phyloP scores from a whole-genome alignment of 2,113 vertebrate species.

The Ciconia boyciana region DNA sequence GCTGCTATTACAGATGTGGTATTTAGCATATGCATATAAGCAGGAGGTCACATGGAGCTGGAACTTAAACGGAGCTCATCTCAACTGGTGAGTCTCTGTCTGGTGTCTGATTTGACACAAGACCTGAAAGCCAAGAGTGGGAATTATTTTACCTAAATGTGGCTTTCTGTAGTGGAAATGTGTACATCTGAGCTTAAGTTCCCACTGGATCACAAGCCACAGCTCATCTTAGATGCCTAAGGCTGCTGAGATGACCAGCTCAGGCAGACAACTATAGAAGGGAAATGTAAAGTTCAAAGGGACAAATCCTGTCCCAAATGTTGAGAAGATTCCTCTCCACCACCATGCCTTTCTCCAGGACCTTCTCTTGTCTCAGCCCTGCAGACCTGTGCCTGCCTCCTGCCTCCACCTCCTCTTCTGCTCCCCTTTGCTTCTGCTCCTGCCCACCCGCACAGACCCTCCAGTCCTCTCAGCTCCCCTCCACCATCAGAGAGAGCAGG shows the following conservation, averaged over 20 bases:
- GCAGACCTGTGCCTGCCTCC: background rate
- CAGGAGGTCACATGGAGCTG: background rate
- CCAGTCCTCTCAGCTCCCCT: background rate
- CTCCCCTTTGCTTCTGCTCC: background rate
- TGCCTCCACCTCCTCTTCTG: background rate
- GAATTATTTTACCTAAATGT: background rate
- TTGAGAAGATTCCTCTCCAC: background rate
- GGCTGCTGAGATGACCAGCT: background rate
- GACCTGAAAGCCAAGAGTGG: background rate
- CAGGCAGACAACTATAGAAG: background rate
- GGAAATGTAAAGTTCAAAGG: background rate
- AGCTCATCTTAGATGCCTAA: background rate
- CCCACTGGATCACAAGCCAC: background rate
- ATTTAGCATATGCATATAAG: no score
- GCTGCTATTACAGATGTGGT: background rate
- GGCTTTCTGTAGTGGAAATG: background rate
- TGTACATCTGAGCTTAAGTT: background rate
- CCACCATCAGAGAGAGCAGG: background rate
- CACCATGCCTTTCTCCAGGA: background rate
- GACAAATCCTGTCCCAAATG: background rate
- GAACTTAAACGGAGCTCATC: background rate
- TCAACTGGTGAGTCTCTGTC: background rate
- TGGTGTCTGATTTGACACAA: background rate
- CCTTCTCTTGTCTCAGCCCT: background rate
- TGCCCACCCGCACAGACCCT: background rate